These are phyloP conservation scores for Passer domesticus DNA, from an alignment of 2,113 vertebrate species.

Conservation along the genomic window DNA sequence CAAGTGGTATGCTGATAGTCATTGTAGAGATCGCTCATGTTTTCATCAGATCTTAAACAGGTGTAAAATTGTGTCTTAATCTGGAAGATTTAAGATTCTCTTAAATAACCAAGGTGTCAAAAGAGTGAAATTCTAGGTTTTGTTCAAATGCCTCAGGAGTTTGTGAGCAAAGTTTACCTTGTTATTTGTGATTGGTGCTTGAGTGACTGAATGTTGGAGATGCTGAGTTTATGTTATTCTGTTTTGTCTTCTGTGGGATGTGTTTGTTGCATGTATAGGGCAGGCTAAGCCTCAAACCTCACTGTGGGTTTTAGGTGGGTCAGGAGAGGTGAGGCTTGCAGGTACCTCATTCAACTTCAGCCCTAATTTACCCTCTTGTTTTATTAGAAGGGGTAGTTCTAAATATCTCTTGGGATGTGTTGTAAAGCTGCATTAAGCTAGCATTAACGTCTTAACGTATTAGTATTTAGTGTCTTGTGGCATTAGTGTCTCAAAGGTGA, in stretches of 20 bases:
- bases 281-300: background rate
- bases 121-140: background rate
- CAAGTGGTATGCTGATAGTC: background rate
- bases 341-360: constrained; percentile 12
- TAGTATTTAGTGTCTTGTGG: constrained; percentile 15
- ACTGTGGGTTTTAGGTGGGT: background rate
- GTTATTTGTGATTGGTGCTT: background rate
- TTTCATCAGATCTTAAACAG: background rate
- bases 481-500: constrained; percentile 39
- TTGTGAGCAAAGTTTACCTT: background rate
- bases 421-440: constrained; percentile 62
- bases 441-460: constrained; percentile 36
- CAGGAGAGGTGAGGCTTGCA: background rate
- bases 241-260: background rate
- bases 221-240: background rate
- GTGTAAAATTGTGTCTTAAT: background rate
- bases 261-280: background rate
- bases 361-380: constrained; percentile 5
- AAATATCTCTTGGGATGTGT: constrained; percentile 39
- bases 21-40: accelerated
- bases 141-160: background rate
- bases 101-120: background rate
- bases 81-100: background rate
- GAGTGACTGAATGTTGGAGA: background rate
- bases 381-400: constrained; percentile 33